Evolutionary conservation across 1,140 invertebrate species (phyloP).

Genomic region (Drosophila nannoptera): DNA sequence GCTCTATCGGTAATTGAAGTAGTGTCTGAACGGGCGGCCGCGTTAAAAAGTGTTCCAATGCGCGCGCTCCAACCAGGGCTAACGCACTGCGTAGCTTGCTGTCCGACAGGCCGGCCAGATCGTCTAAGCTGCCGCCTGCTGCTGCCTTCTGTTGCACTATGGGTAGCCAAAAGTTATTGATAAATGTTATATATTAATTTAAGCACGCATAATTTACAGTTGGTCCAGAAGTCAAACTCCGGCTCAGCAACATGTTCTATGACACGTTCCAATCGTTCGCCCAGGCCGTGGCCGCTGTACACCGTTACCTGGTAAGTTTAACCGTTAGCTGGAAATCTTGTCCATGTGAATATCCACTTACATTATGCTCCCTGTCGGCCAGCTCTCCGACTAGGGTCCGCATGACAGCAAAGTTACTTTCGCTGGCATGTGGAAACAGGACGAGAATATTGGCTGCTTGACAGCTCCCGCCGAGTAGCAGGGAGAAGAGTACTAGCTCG

Average conservation of each 20-base stretch:
- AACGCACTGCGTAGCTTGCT: slow-evolving; percentile 49
- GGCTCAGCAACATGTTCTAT: slow-evolving; percentile 59
- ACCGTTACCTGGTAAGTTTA: slow-evolving; percentile 50
- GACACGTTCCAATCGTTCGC: slow-evolving; percentile 57
- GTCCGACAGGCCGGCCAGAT: slow-evolving; percentile 38
- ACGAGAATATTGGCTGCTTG: slow-evolving; percentile 69
- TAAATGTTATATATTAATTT: not conserved
- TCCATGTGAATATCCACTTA: slow-evolving; percentile 34
- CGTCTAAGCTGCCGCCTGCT: slow-evolving; percentile 44
- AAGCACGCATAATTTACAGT: slow-evolving; percentile 45
- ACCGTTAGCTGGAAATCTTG: too few species aligned
- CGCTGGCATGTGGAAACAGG: slow-evolving; percentile 71
- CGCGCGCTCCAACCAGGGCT: slow-evolving; percentile 46
- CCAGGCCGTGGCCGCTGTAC: slow-evolving; percentile 58
- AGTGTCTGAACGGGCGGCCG: slow-evolving; percentile 50
- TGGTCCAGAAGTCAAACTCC: slow-evolving; percentile 65
- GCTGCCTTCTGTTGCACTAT: slow-evolving; percentile 59
- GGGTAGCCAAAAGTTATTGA: not conserved
- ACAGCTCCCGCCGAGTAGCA: not conserved
- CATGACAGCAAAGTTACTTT: slow-evolving; percentile 77
- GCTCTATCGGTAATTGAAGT: slow-evolving; percentile 37
- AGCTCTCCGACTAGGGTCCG: slow-evolving; percentile 73
- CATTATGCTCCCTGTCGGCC: slow-evolving; percentile 66
- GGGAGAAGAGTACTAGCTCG: not conserved
- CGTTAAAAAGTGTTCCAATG: slow-evolving; percentile 62